A percentile compares a stretch with the other conserved stretches of the same genome.
phyloP scores from a whole-genome alignment of 64 coral and sea anemone species.

The Stichodactyla helianthus region DNA sequence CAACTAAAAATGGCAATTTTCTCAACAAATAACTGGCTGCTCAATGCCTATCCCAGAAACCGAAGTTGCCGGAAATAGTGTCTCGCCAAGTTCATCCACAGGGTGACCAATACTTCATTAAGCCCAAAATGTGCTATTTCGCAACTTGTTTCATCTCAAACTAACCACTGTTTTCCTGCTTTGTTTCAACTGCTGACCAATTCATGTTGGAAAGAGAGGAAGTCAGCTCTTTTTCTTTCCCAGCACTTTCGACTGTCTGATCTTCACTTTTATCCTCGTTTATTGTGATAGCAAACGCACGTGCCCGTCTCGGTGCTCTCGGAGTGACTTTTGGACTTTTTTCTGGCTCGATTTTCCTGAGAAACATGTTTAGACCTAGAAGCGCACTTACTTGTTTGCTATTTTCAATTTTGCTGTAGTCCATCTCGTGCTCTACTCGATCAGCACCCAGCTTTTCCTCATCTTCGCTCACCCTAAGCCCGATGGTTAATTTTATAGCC shows the following conservation, averaged over 20 bases:
- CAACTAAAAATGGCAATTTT: no score
- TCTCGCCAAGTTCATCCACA: no score
- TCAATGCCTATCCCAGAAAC: no score
- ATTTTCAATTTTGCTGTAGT: conserved; percentile 9
- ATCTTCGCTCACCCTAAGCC: conserved; percentile 46
- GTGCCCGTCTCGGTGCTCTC: neutral
- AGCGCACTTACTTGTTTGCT: conserved; percentile 10
- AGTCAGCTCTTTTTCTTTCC: neutral
- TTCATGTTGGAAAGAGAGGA: neutral
- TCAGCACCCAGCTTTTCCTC: conserved; percentile 66
- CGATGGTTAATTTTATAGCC: conserved; percentile 52
- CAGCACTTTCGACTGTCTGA: neutral
- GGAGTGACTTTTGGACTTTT: neutral
- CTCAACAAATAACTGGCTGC: no score
- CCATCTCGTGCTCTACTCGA: conserved; percentile 72
- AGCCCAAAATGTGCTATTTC: neutral
- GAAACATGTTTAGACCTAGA: conserved; percentile 6
- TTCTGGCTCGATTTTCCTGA: conserved; percentile 5
- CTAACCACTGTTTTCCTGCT: neutral
- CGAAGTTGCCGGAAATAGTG: no score
- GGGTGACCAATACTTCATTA: no score
- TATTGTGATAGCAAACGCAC: conserved; percentile 9
- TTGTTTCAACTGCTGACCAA: neutral
- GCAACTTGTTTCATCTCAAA: neutral
- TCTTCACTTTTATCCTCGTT: conserved; percentile 14